These are phyloP conservation scores for Morpho achilles DNA, from an alignment of 2,888 invertebrate species.

Conservation along the genomic window DNA sequence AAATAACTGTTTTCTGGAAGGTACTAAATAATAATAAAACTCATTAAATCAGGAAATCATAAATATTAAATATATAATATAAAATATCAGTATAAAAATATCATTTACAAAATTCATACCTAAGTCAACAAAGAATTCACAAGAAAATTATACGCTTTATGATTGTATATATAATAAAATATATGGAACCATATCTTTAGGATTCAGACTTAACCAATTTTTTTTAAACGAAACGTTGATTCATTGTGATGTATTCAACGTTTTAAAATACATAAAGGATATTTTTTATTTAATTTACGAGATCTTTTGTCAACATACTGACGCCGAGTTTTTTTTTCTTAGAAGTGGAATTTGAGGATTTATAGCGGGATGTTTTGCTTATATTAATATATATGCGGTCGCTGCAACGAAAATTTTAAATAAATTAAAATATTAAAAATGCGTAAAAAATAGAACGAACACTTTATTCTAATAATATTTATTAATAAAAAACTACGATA, in stretches of 20 bases:
- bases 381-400: conserved; percentile 4
- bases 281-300: conserved; percentile 28
- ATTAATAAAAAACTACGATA: neutral
- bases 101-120: no score
- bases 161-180: no score
- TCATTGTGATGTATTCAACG: conserved; percentile 27
- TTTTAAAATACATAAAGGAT: conserved; percentile 31
- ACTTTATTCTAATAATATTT: neutral
- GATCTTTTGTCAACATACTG: conserved; percentile 23
- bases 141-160: no score
- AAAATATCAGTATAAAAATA: no score
- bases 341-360: conserved; percentile 19
- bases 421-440: neutral
- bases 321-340: conserved; percentile 25
- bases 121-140: no score
- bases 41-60: no score
- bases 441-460: neutral
- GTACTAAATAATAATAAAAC: no score
- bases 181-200: conserved; percentile 4
- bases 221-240: conserved; percentile 24
- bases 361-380: conserved; percentile 5
- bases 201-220: conserved; percentile 3
- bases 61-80: no score
- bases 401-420: neutral
- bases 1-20: no score